A percentile compares a stretch with the other conserved stretches of the same genome.
Conservation (phyloP, 2,888 invertebrate genomes). For the Drosophila antonietae region DNA sequence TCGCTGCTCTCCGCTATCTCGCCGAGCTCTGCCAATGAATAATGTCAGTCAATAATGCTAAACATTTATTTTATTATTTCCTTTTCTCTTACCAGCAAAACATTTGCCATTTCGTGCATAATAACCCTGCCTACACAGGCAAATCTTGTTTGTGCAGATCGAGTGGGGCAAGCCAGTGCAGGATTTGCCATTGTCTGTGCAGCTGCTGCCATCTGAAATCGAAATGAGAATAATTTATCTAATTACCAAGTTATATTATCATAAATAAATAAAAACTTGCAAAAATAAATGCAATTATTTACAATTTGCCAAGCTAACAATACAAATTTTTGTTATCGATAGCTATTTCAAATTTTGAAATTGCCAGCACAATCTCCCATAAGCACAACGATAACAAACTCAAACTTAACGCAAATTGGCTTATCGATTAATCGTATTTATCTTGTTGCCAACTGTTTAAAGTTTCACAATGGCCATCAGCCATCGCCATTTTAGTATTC, state of each 20-base stretch:
- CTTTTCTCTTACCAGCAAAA: constrained; percentile 75
- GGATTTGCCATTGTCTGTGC: constrained; percentile 76
- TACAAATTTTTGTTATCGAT: neutral
- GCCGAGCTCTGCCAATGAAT: constrained; percentile 75
- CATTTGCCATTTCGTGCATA: constrained; percentile 81
- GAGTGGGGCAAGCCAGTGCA: constrained; percentile 82
- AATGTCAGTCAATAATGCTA: too few relatives aligned
- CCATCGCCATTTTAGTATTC: neutral
- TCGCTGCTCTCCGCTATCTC: constrained; percentile 82
- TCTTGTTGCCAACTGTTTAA: neutral
- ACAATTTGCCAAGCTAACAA: neutral
- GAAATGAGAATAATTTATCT: neutral
- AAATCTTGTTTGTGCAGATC: constrained; percentile 80
- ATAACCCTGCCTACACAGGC: constrained; percentile 82
- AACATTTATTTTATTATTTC: neutral
- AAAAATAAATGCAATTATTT: neutral
- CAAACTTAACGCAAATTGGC: neutral
- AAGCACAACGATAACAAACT: too few relatives aligned
- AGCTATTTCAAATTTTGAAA: neutral
- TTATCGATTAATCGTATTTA: neutral
- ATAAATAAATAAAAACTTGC: neutral
- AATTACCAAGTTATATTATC: neutral
- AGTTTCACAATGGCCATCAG: neutral
- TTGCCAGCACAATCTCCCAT: neutral
- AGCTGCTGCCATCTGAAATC: constrained; percentile 77